Evolutionary conservation across 1,140 invertebrate species (phyloP), one percentile per base, ranked within the genome.

Genomic region (Cyclargus thomasi): DNA sequence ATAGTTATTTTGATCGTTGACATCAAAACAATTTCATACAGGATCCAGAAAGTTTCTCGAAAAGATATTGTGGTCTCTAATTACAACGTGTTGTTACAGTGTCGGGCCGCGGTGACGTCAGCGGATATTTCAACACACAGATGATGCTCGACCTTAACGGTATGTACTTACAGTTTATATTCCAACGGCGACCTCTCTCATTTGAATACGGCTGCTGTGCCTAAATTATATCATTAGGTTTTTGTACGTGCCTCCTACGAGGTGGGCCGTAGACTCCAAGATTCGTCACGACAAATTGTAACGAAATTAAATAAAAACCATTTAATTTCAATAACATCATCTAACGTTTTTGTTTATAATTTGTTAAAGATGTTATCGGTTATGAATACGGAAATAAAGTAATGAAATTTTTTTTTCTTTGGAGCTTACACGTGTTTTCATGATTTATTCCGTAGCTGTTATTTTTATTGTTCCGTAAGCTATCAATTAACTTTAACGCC

Each of bases 121-220:
- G 77, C 78, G 79, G 80, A 76, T 88, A 76, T 78, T 89, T 85
- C 84, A 85, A 89, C 79, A 89, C 86, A 67, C 86, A 88, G 78
- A 88, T 89, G 86, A 82, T 87, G 75, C 81, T 89, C 75, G 86
- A 89, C 84, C 84, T 89, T 73, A 89, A 87, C 75, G 86, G 86
- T 88, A 71, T 77, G 86, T 84, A 39, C 36, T 74, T 68, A 74
- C 20, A 63, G 35, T 62, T 67, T 66, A 64, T n/a, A 53, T 39
- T 70, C 18, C n/a, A 36, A 17, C 29, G 59, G 29, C 63, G 39
- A 20, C 53, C 20, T 10, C 22, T 64, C 76, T 71, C 64, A 77
- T 80, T 77, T 76, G 71, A 76, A 76, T 76, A 71, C 73, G 70
- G 71, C 63, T 66, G 70, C 64, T 70, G 67, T 74, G 71, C 62